Evolutionary conservation across 2,888 invertebrate species (phyloP).

Genomic region (Volucella bombylans): DNA sequence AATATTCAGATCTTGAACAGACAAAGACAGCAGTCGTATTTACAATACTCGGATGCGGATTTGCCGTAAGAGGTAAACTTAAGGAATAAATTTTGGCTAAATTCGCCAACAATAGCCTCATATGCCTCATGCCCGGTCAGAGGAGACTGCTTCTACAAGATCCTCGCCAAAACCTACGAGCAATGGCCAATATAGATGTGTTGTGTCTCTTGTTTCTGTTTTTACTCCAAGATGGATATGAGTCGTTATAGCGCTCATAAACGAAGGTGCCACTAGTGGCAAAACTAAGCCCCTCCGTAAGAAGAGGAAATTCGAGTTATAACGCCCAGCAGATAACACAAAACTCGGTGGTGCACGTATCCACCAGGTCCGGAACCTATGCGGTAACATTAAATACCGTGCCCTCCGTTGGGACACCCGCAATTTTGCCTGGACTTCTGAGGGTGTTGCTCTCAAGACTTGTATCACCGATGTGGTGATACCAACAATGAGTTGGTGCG

Average conservation of each 20-base stretch:
- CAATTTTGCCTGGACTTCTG: conserved; percentile 61
- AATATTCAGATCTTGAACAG: too few species aligned
- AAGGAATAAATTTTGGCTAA: too few species aligned
- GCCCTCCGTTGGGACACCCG: too few species aligned
- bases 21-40: too few species aligned
- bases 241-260: conserved; percentile 99
- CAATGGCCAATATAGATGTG: too few species aligned
- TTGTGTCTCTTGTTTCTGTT: conserved; percentile 79
- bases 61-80: too few species aligned
- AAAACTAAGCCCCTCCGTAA: conserved; percentile 98
- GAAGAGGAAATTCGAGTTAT: conserved; percentile 99
- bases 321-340: conserved; percentile 99
- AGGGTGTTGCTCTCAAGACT: conserved; percentile 90
- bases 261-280: conserved; percentile 97
- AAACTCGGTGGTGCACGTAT: conserved; percentile 86
- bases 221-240: conserved; percentile 93
- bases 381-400: too few species aligned
- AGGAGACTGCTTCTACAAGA: too few species aligned
- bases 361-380: background rate
- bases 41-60: too few species aligned
- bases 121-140: too few species aligned
- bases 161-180: too few species aligned
- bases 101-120: too few species aligned
- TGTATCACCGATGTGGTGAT: conserved; percentile 99
- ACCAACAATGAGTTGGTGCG: conserved; percentile 99